Evolutionary conservation across 1,140 invertebrate species (phyloP), one percentile per base, ranked within the genome.

Genomic region (Rhagoletis zephyria): DNA sequence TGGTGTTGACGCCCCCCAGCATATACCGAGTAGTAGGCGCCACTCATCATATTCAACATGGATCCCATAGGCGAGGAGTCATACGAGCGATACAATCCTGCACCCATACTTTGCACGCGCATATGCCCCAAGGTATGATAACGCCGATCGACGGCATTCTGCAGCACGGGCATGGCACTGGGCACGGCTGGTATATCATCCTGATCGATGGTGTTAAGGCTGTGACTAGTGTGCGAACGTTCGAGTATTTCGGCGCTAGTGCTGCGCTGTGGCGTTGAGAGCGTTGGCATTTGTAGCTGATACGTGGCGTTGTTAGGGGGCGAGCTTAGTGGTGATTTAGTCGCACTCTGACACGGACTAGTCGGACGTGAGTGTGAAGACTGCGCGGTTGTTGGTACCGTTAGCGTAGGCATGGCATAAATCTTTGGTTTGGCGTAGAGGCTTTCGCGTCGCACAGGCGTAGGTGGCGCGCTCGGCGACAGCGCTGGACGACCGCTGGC

Each of bases 361-460:
- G 74, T 48, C 45, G 42, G 70, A 2, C 67, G 70, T 14, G 51
- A 42, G n/a, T 56, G 70, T 42, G 86, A 19, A n/a, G 19, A 14
- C 60, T 14, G 56, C n/a, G 51, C 42, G 74, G 87, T 3, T 65
- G 87, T 19, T 86, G 85, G 59, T 63, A 59, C 77, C 7, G 81
- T 86, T 56, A 90, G 88, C 12, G 88, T 92, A 56, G 91, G 89
- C 85, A 90, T 85, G 42, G 86, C 90, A 88, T 91, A 91, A 56
- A 92, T 91, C 90, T 92, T 92, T 92, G 91, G 91, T 86, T 92
- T 92, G 70, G 90, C 89, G 45, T 92, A 92, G 6, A 92, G 90
- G 45, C 91, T 92, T 87, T 92, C 91, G 45, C 91, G 89, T 3
- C 91, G 89, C 16, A 92, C 90, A 0, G 91, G 91, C 1, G 91